Evolutionary conservation across 2,888 invertebrate species (phyloP).

Genomic region (Heliothis peltigera): DNA sequence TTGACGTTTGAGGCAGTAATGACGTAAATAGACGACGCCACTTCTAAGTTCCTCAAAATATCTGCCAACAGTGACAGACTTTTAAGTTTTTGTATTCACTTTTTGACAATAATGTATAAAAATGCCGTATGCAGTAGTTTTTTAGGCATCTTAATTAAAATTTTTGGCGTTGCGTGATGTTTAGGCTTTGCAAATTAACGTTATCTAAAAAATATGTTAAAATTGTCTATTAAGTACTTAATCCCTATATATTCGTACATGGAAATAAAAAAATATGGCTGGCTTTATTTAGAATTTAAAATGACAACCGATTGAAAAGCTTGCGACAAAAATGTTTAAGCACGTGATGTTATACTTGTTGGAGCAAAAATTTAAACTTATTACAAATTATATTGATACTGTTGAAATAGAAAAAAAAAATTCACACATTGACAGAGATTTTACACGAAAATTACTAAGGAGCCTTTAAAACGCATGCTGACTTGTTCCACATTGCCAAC

Average conservation of each 20-base stretch:
- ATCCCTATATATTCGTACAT: not conserved
- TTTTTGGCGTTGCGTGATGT: not conserved
- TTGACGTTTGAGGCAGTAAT: not conserved
- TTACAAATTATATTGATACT: not conserved
- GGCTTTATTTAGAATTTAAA: not conserved
- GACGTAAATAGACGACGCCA: not conserved
- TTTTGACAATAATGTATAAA: constrained; percentile 23
- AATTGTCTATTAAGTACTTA: not conserved
- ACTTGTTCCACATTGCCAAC: constrained; percentile 1
- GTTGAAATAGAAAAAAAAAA: not conserved
- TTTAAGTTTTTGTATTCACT: constrained; percentile 30
- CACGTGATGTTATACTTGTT: not conserved
- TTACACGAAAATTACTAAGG: not conserved
- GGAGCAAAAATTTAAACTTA: constrained; percentile 11
- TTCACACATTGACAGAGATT: not conserved
- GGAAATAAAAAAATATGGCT: not conserved
- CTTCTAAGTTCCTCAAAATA: constrained; percentile 23
- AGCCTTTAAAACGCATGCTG: not conserved
- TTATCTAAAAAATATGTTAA: not conserved
- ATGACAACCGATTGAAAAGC: no score
- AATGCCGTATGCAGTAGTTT: not conserved
- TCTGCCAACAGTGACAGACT: constrained; percentile 16
- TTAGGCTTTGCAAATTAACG: not conserved
- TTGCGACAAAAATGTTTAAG: no score
- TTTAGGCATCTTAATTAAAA: not conserved